Percentiles rank a stretch among this genome's conserved stretches.
Evolutionary conservation across 92 coral and sea anemone species (phyloP).

Genomic region (Umimayanthus chanpuru): DNA sequence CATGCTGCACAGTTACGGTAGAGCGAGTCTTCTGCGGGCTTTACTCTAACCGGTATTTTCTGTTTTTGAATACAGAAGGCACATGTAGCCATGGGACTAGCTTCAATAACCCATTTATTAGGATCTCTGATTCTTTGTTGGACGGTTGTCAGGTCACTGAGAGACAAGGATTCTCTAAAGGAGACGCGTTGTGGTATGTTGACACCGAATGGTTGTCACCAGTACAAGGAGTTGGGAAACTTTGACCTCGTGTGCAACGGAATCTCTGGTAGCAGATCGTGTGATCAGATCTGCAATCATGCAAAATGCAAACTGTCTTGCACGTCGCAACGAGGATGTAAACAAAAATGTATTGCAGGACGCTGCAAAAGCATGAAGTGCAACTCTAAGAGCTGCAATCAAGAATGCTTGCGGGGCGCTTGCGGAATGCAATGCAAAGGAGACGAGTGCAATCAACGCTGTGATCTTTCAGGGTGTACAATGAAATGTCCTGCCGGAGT

Average conservation of each 20-base stretch:
- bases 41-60: background rate
- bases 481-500: slow-evolving; percentile 30
- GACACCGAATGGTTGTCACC: slow-evolving; percentile 32
- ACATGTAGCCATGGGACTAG: slow-evolving; percentile 1
- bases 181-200: slow-evolving; percentile 30
- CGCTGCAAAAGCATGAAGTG: slow-evolving; percentile 35
- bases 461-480: slow-evolving; percentile 36
- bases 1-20: too few relatives aligned
- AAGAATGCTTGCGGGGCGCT: slow-evolving; percentile 27
- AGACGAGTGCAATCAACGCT: slow-evolving; percentile 31
- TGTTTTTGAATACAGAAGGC: background rate
- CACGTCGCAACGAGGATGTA: slow-evolving; percentile 5
- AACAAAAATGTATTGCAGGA: slow-evolving; percentile 37
- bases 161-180: background rate
- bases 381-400: slow-evolving; percentile 31
- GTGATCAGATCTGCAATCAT: slow-evolving; percentile 41
- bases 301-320: slow-evolving; percentile 38
- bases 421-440: slow-evolving; percentile 34
- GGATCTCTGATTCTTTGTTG: slow-evolving; percentile 10
- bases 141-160: background rate
- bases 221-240: slow-evolving; percentile 35
- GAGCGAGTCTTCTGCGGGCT: background rate
- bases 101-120: background rate
- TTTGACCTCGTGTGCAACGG: slow-evolving; percentile 26
- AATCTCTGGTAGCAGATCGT: background rate